Conservation (phyloP, 1,140 invertebrate species). For the Paraescarpia echinospica region DNA sequence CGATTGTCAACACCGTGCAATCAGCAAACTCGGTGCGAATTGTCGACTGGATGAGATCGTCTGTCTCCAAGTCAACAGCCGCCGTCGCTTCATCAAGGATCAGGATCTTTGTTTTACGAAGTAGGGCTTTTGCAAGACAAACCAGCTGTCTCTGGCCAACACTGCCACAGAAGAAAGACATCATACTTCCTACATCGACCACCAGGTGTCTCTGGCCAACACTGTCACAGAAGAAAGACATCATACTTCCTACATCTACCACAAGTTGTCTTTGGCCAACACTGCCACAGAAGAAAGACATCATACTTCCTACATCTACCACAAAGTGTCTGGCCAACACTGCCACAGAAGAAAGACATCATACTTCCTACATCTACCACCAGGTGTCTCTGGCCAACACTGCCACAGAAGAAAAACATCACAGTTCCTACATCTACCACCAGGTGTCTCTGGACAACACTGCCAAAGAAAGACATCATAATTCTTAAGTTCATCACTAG, state of each 20-base stretch:
- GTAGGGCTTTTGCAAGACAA: constrained; percentile 64
- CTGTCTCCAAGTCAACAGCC: constrained; percentile 57
- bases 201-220: constrained; percentile 64
- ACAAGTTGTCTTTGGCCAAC: constrained; percentile 36
- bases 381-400: neutral
- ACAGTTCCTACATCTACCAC: neutral
- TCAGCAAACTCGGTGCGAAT: constrained; percentile 54
- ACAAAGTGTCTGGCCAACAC: constrained; percentile 63
- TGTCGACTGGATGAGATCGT: constrained; percentile 58
- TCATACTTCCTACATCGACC: constrained; percentile 62
- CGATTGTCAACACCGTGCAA: constrained; percentile 63
- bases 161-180: constrained; percentile 51
- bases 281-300: constrained; percentile 51
- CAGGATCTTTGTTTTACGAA: constrained; percentile 71
- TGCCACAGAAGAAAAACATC: neutral
- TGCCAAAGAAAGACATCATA: neutral
- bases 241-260: neutral
- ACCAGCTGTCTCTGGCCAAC: constrained; percentile 64
- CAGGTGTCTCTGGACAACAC: constrained; percentile 1
- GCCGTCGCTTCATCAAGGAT: constrained; percentile 68
- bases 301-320: constrained; percentile 62
- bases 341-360: constrained; percentile 31
- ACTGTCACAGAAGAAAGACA: constrained; percentile 40
- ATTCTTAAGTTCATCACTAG: neutral
- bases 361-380: neutral